Evolutionary conservation across 2,113 vertebrate species (phyloP).

Genomic region (Indicator indicator): DNA sequence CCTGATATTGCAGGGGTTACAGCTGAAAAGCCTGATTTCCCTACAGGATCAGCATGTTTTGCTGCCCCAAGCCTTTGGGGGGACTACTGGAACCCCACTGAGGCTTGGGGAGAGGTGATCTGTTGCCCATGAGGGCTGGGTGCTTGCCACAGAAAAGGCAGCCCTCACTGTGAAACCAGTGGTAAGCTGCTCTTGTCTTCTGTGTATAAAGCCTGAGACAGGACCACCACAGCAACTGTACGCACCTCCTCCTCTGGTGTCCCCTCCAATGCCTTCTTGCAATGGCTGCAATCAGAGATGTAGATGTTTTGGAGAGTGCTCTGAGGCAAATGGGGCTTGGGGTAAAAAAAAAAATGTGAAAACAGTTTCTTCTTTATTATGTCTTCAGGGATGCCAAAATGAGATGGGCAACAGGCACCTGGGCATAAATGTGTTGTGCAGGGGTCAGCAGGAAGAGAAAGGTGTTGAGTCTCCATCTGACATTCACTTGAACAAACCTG

Average conservation of each 20-base stretch:
- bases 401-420: neutral
- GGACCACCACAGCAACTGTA: fast-evolving
- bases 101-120: neutral
- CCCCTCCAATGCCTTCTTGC: fast-evolving
- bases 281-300: neutral
- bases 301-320: neutral
- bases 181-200: neutral
- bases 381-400: neutral
- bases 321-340: neutral
- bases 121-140: fast-evolving
- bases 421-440: neutral
- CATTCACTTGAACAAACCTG: fast-evolving
- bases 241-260: neutral
- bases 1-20: neutral
- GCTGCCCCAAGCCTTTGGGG: neutral
- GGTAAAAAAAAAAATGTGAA: neutral
- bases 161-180: neutral
- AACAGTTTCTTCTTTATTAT: neutral
- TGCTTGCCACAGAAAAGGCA: neutral
- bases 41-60: neutral
- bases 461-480: neutral
- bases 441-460: neutral
- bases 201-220: fast-evolving
- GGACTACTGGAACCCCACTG: neutral
- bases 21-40: neutral